Base-by-base conservation (phyloP, 2,888 invertebrate species). In the Sminthurides aquaticus region DNA sequence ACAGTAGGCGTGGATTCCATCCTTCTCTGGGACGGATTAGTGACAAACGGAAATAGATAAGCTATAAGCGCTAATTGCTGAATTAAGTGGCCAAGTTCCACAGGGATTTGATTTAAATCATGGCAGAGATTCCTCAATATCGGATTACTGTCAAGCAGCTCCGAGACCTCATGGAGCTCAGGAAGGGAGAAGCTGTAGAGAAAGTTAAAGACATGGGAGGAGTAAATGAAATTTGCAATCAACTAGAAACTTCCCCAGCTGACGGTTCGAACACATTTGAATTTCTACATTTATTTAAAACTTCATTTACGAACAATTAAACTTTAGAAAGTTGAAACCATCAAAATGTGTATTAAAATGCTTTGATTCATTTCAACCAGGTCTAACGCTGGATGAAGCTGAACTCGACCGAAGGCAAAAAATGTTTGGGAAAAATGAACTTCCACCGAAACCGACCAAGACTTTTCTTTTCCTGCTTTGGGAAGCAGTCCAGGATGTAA, bases 401-500 rank as follows among this genome's bases (percentile, higher is more conserved):
- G 97, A 97, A 81, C 83, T 93, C 77, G 90, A 92, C 78, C 90
- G 91, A 79, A 87, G 98, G 82, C 87, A 89, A 80, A 89, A 91
- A 81, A 91, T 91, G 78, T 99, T 95, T 84, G 98, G 98, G 80
- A 92, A 94, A 77, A 99, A 99, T 83, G 85, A 90, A 79, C 98
- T 99, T 84, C 98, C 98, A 80, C 97, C 98, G 76, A 96, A 97
- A 82, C 95, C 98, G 78, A 94, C 98, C 77, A 98, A 99, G 85
- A 92, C 95, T 76, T 99, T 99, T 87, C 85, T 96, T 78, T 90
- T 89, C 79, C 85, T 99, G 82, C 95, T 96, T 76, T 98, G 96
- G 95, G 99, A 99, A 84, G 99, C 98, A 75, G 84, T 98, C 79
- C 98, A 98, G 84, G 98, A 99, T 84, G 92, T 96, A 76, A 99